Evolutionary conservation across 2,797 vertebrate genomes (phyloP).

Genomic region (Smutsia gigantea): DNA sequence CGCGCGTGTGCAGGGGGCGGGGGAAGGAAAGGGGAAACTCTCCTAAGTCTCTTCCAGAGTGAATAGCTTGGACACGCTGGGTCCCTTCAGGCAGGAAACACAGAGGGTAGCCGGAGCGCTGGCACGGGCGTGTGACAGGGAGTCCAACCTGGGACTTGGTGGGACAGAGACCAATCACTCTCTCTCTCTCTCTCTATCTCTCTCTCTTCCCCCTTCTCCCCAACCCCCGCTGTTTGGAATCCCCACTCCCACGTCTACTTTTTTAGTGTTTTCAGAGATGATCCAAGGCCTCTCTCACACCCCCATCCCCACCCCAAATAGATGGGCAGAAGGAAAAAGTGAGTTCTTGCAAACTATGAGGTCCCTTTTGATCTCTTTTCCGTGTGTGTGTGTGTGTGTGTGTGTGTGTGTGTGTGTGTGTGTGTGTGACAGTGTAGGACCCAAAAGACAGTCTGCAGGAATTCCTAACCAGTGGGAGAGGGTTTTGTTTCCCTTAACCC

Average conservation of each 20-base stretch:
- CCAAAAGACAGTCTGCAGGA: not conserved
- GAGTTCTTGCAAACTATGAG: not conserved
- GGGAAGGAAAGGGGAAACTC: not conserved
- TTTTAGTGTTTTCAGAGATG: not conserved
- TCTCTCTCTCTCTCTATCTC: not conserved
- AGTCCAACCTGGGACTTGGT: not conserved
- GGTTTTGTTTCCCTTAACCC: not conserved
- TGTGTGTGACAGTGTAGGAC: not conserved
- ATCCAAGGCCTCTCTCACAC: too few species aligned
- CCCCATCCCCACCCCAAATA: not conserved
- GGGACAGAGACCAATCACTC: rapidly evolving
- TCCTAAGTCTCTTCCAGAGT: not conserved
- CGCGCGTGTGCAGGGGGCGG: too few species aligned
- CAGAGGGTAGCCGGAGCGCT: not conserved
- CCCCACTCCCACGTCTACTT: not conserved
- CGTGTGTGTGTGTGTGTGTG: too few species aligned
- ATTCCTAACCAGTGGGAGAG: not conserved
- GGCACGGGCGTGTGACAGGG: not conserved
- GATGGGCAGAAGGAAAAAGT: not conserved
- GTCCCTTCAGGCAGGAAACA: not conserved
- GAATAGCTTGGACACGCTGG: not conserved
- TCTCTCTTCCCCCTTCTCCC: too few species aligned
- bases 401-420: too few species aligned
- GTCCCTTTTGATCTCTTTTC: not conserved
- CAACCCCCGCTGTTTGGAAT: not conserved